A percentile compares a stretch with the other conserved stretches of the same genome.
phyloP scores from a whole-genome alignment of 2,113 vertebrate genomes.

The Sander lucioperca region DNA sequence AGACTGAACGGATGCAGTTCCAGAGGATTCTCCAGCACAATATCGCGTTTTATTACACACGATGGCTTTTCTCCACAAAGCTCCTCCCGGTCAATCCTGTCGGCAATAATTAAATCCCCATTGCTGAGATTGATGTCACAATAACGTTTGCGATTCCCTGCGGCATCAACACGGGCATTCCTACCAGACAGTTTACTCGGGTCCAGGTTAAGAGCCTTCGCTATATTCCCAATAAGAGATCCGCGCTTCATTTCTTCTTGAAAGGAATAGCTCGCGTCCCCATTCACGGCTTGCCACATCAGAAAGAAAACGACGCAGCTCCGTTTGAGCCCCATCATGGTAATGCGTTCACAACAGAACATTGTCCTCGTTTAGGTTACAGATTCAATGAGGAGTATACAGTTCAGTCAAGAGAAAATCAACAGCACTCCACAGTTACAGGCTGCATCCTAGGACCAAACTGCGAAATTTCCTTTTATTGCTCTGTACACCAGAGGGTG shows the following conservation, averaged over 20 bases:
- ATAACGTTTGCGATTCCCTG: constrained; percentile 55
- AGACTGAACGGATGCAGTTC: constrained; percentile 72
- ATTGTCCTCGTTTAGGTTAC: accelerated
- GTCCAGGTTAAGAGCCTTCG: constrained; percentile 86
- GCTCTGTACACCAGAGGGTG: constrained; percentile 2
- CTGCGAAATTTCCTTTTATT: neutral
- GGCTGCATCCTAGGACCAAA: neutral
- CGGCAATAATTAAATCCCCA: constrained; percentile 72
- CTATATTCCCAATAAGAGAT: constrained; percentile 82
- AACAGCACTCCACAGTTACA: neutral
- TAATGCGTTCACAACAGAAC: neutral
- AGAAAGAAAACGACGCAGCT: constrained; percentile 30
- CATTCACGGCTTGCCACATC: constrained; percentile 14
- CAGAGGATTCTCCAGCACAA: constrained; percentile 74
- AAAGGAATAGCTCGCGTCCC: constrained; percentile 80
- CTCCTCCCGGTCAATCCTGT: constrained; percentile 81
- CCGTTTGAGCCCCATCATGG: neutral
- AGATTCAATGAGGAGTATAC: neutral
- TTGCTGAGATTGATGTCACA: constrained; percentile 42
- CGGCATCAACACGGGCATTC: constrained; percentile 83
- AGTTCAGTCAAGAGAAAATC: neutral
- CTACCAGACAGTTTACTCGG: constrained; percentile 78
- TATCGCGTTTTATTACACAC: constrained; percentile 49
- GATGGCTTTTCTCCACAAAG: constrained; percentile 69
- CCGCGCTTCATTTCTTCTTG: constrained; percentile 83